Evolutionary conservation across 2,797 vertebrate species (phyloP), one percentile per base, ranked within the genome.

Genomic region (Coregonus ussuriensis): DNA sequence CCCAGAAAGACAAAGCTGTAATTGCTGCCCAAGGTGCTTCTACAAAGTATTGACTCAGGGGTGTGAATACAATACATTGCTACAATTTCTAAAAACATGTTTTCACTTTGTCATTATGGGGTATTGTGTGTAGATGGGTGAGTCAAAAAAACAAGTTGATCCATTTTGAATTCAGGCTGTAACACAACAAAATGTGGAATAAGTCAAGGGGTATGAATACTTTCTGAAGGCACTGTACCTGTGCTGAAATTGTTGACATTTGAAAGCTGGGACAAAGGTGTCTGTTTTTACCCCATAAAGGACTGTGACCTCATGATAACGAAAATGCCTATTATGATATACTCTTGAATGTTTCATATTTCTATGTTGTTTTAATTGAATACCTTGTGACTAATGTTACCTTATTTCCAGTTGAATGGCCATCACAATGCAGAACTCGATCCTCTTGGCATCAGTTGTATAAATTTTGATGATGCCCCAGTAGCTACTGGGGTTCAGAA

Each of bases 391-490:
- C 59, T 62, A 62, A 62, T 62, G 33, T 56, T 52, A 66, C 25
- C 63, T 33, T 33, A 16, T 66, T 66, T 62, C 87, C 89, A 97
- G 97, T 97, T 98, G 93, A 97, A 96, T 94, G 97, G 97, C 92
- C 98, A 99, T 91, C 96, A 97, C 91, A 96, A 96, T 95, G 96
- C 97, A 92, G 96, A 94, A 85, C 94, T 99, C 92, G 97, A 99
- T 92, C 97, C 97, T 89, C 96, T 99, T 93, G 97, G 96, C 92
- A 98, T 99, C 97, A 99, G 95, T 96, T 95, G 95, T 97, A 97
- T 99, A 94, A 97, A 97, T 96, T 98, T 98, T 97, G 97, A 98
- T 93, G 97, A 97, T 92, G 94, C 96, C 59, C 96, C 96, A 65
- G 95, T 97, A 90, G 95, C 94, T 93, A 91, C 95, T 89, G 94